Percentiles rank a stretch among this genome's conserved stretches.
Evolutionary conservation across 2,113 vertebrate genomes (phyloP).

Genomic region (Acrocephalus arundinaceus): DNA sequence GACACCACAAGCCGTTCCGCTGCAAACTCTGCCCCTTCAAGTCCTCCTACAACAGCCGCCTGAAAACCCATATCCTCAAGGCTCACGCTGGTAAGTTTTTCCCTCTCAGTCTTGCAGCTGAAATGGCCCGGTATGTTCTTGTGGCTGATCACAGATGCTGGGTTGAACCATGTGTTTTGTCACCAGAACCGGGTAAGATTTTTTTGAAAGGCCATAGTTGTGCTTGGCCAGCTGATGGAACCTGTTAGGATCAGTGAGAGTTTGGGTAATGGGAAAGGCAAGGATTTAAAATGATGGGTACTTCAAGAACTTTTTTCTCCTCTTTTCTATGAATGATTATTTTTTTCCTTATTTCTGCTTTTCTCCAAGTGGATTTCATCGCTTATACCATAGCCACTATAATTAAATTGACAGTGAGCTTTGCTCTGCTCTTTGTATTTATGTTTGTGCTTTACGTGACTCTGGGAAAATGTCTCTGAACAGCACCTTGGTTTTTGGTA

Average conservation of each 20-base stretch:
- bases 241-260: background rate
- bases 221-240: background rate
- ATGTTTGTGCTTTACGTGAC: background rate
- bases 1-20: constrained; percentile 97
- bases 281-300: background rate
- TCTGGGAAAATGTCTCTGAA: background rate
- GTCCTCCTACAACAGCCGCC: constrained; percentile 93
- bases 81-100: constrained; percentile 88
- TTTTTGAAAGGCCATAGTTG: background rate
- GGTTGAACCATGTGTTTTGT: background rate
- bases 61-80: constrained; percentile 97
- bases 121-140: background rate
- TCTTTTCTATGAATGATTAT: background rate
- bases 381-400: background rate
- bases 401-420: background rate
- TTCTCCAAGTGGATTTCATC: background rate
- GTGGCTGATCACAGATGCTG: background rate
- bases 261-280: background rate
- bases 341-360: background rate
- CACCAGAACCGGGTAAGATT: constrained; percentile 27
- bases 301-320: background rate
- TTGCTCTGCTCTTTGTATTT: background rate
- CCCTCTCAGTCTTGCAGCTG: background rate
- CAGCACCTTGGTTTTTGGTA: background rate
- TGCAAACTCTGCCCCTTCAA: constrained; percentile 99